A percentile compares a stretch with the other conserved stretches of the same genome.
These are phyloP conservation scores for Ectropis crepuscularia DNA, from an alignment of 2,888 invertebrate genomes.

Conservation along the genomic window DNA sequence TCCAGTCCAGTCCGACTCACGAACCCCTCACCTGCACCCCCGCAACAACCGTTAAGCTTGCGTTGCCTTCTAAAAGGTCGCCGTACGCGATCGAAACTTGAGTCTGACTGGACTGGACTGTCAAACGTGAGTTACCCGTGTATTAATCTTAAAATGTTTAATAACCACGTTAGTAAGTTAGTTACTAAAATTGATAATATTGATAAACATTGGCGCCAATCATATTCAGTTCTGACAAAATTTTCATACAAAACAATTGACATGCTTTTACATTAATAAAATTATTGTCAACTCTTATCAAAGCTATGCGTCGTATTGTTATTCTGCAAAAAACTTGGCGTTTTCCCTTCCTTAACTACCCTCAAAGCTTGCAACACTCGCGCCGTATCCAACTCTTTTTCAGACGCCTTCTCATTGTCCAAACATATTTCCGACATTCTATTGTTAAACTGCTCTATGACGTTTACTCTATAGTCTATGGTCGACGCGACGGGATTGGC, in stretches of 20 bases:
- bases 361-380: constrained; percentile 95
- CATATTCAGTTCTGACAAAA: neutral
- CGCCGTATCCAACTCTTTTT: constrained; percentile 96
- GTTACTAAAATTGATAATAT: too few relatives aligned
- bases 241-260: neutral
- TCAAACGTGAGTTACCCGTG: too few relatives aligned
- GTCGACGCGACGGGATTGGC: constrained; percentile 95
- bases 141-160: too few relatives aligned
- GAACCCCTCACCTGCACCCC: too few relatives aligned
- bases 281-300: constrained; percentile 73
- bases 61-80: too few relatives aligned
- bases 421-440: constrained; percentile 93
- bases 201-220: too few relatives aligned
- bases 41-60: too few relatives aligned
- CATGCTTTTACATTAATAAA: constrained; percentile 18
- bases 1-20: too few relatives aligned
- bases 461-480: constrained; percentile 95
- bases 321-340: constrained; percentile 82
- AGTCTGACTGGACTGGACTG: too few relatives aligned
- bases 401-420: constrained; percentile 94
- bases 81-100: too few relatives aligned
- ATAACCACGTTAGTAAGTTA: too few relatives aligned
- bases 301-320: constrained; percentile 78
- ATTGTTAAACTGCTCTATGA: constrained; percentile 93
- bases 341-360: constrained; percentile 89